Base-by-base conservation (phyloP, 2,888 invertebrate genomes). In the Sericinus montela region DNA sequence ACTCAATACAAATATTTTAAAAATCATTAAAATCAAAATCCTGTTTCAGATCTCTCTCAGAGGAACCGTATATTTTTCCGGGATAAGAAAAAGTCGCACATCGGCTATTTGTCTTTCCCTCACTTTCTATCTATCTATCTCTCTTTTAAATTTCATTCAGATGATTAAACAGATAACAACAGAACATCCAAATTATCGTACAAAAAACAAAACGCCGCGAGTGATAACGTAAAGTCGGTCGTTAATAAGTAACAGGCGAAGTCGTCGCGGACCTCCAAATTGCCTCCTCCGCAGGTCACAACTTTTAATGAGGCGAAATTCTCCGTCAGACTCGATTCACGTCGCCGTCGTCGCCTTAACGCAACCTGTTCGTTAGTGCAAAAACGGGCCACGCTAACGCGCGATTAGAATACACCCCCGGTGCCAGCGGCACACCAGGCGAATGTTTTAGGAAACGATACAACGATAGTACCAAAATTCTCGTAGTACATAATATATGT, bases 241-340 rank as follows among this genome's bases (percentile, higher is more conserved):
- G 76, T 82, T 83, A 82, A 80, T 84, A 84, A 84, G 78, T 72
- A 73, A 68, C 71, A 69, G 68, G 66, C 65, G 67, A 75, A 80
- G 76, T 78, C 71, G 71, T 69, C 71, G 76, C 75, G 71, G 65
- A 69, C 68, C 73, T 78, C 78, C 78, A 86, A 86, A 88, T 86
- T 86, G 86, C 83, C 85, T 80, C 75, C 75, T 79, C 76, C 69
- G 73, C 81, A 76, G 84, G 84, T 86, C 82, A 75, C 84, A 88
- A 89, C 79, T 89, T 89, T 89, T 89, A 89, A 89, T 88, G 88
- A 88, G 88, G 80, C 82, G 67, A 87, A 87, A 88, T 89, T 89
- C 88, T 72, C 80, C 75, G 80, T 78, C 67, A 59, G 67, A 62
- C 66, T 64, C 80, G 80, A 80, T 77, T 73, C 70, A 65, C 72